Conservation (phyloP, 2,888 invertebrate genomes). For the Agrotis exclamationis region DNA sequence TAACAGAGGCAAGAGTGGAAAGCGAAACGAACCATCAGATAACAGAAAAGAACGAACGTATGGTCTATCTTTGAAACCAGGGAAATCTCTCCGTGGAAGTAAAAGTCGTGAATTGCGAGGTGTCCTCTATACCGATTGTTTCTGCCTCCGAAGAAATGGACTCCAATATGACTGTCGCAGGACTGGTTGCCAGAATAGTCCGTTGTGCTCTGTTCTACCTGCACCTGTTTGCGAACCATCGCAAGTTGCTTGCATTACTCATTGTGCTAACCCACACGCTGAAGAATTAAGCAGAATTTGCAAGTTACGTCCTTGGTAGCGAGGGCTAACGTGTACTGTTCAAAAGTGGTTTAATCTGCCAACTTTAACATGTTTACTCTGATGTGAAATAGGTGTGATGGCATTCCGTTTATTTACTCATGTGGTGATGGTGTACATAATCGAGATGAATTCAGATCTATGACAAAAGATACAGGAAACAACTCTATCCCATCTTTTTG, state of each 20-base stretch:
- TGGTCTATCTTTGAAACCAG: constrained; percentile 13
- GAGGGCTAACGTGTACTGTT: neutral
- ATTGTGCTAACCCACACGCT: constrained; percentile 82
- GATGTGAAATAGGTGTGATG: too few species aligned
- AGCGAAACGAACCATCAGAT: neutral
- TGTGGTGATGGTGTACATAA: neutral
- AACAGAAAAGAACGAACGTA: constrained; percentile 13
- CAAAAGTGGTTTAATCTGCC: neutral
- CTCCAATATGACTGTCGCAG: constrained; percentile 90
- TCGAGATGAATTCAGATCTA: neutral
- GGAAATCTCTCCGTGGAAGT: constrained; percentile 61
- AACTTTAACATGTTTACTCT: neutral
- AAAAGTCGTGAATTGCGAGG: constrained; percentile 89
- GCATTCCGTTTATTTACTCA: too few species aligned
- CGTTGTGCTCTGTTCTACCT: constrained; percentile 78
- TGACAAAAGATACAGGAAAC: neutral
- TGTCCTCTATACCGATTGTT: constrained; percentile 88
- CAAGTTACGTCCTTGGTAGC: constrained; percentile 67
- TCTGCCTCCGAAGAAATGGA: constrained; percentile 91
- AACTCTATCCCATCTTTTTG: too few species aligned
- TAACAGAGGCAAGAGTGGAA: constrained; percentile 1
- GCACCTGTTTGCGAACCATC: constrained; percentile 82
- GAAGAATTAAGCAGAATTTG: constrained; percentile 80
- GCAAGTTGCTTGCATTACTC: constrained; percentile 78
- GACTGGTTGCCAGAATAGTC: constrained; percentile 85